Evolutionary conservation across 2,797 vertebrate species (phyloP), one percentile per base, ranked within the genome.

Genomic region (Coregonus ussuriensis): DNA sequence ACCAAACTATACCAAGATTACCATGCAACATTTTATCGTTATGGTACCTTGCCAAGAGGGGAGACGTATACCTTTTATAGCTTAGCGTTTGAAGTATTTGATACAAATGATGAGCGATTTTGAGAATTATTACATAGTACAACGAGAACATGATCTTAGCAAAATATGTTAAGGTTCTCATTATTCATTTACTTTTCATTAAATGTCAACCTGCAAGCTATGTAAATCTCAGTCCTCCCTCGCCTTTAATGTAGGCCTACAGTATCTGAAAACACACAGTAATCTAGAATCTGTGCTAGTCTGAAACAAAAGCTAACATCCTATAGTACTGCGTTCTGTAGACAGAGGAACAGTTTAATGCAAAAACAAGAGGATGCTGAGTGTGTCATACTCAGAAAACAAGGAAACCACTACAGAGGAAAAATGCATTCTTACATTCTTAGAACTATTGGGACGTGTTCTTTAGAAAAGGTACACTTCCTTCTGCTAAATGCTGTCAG

Each of bases 401-500:
- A 76, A 72, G 1, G 31, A 18, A 53, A 71, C 62, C 63, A 35
- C 74, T 11, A 29, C 2, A 69, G 71, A 76, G 74, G 74, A 18
- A 47, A 9, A 71, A 72, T 13, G 51, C 33, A 52, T 31, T 33
- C 51, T 33, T 63, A 54, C 71, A 21, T 76, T 76, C 77, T 77
- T 9, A 35, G 51, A 66, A 83, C 35, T 74, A 75, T 67, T 76
- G 73, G 76, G 62, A 54, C 63, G 74, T 73, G 56, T 81, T 65
- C 37, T 59, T 78, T 65, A 79, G 68, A 72, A 78, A 82, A 82
- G 78, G 77, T 79, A 76, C 72, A 80, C 84, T 87, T 83, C 81
- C 83, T 81, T 77, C 67, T 74, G 78, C 76, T 78, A 78, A 77
- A 81, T 70, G 75, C 74, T 79, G 85, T 86, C 79, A 84, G 78